These are phyloP conservation scores for Collichthys lucidus DNA, from an alignment of 2,113 vertebrate genomes.

Conservation along the genomic window DNA sequence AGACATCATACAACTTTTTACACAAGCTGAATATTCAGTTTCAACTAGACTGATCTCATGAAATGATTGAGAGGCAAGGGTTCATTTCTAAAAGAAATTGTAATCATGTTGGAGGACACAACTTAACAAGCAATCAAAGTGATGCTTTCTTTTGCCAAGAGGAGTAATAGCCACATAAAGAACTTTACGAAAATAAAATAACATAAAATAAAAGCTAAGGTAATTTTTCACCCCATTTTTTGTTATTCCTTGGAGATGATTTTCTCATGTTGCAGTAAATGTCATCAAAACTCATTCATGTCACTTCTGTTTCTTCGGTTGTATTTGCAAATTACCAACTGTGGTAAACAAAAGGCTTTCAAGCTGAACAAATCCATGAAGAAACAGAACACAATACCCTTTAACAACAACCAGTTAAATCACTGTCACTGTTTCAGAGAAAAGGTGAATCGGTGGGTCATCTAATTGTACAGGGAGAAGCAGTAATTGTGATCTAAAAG, in stretches of 20 bases:
- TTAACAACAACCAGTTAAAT: slow-evolving; percentile 9
- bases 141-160: background rate
- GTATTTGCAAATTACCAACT: background rate
- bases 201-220: no score
- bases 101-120: background rate
- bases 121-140: background rate
- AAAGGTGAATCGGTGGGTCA: background rate
- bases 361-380: slow-evolving; percentile 36
- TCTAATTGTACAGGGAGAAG: slow-evolving; percentile 1
- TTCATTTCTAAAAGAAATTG: no score
- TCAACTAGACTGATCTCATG: background rate
- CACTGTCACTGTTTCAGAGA: background rate
- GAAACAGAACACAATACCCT: slow-evolving; percentile 56
- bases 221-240: no score
- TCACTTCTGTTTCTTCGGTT: background rate
- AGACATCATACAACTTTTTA: background rate
- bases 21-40: background rate
- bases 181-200: no score
- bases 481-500: slow-evolving; percentile 9
- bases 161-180: background rate
- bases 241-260: no score
- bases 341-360: slow-evolving; percentile 22
- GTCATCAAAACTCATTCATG: background rate
- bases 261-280: no score
- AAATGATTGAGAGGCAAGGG: no score